phyloP scores from a whole-genome alignment of 2,797 vertebrate genomes.

The Tamandua tetradactyla region DNA sequence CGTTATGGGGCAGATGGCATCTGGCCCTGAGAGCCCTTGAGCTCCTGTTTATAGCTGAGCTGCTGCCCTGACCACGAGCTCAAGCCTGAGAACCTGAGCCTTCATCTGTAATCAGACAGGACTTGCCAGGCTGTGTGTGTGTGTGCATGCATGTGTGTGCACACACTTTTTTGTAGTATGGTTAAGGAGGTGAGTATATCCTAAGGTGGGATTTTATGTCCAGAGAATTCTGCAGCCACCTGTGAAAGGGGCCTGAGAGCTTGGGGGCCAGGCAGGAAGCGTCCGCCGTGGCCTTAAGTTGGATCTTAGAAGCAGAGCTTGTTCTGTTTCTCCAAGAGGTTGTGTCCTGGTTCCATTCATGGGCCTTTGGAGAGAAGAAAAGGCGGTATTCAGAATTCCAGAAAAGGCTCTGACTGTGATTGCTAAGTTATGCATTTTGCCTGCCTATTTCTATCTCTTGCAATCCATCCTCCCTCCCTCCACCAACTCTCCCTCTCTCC shows the following conservation, averaged over 20 bases:
- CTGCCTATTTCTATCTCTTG: neutral
- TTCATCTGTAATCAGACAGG: neutral
- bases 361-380: neutral
- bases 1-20: neutral
- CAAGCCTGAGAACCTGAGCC: neutral
- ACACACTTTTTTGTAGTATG: no score
- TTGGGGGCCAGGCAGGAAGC: accelerated
- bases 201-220: neutral
- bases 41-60: neutral
- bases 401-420: neutral
- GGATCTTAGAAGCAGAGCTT: neutral
- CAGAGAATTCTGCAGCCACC: neutral
- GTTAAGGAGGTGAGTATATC: neutral
- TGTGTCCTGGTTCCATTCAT: neutral
- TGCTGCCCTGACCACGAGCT: neutral
- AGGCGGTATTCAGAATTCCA: neutral
- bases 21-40: neutral
- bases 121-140: neutral
- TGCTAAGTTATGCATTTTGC: neutral
- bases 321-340: neutral
- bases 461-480: no score
- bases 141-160: no score
- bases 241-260: neutral
- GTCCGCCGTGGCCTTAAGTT: accelerated
- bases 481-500: no score